Percentiles rank a stretch among this genome's conserved stretches.
Conservation (phyloP, 1,140 invertebrate species). For the Saccostrea cuccullata region DNA sequence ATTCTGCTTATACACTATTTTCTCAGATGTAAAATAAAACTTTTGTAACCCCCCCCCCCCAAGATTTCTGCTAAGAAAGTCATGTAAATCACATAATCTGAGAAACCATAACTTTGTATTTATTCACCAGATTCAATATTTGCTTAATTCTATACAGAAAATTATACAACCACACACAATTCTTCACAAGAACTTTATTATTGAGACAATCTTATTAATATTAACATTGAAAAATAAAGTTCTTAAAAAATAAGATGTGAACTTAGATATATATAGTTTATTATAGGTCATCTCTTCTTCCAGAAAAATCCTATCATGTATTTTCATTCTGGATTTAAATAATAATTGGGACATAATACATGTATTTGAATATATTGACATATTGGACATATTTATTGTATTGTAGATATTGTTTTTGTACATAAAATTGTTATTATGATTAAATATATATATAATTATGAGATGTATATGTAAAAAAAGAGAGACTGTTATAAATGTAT, state of each 20-base stretch:
- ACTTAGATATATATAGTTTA: not conserved
- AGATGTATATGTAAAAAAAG: slow-evolving; percentile 10
- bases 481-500: slow-evolving; percentile 9
- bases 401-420: slow-evolving; percentile 36
- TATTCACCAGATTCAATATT: no score
- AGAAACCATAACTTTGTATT: no score
- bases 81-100: no score
- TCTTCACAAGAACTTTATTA: no score
- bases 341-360: not conserved
- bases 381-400: slow-evolving; percentile 26
- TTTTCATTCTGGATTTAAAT: not conserved
- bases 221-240: not conserved
- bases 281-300: not conserved
- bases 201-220: no score
- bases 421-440: slow-evolving; percentile 20
- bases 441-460: slow-evolving; percentile 17
- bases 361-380: slow-evolving; percentile 23
- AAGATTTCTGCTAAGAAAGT: no score
- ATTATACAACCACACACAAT: no score
- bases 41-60: no score
- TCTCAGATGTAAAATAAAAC: no score
- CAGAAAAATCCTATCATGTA: not conserved
- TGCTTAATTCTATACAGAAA: no score
- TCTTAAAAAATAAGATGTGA: not conserved
- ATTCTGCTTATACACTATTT: no score